These are phyloP conservation scores for Micronycteris hirsuta DNA, from an alignment of 2,113 vertebrate genomes.

Conservation along the genomic window DNA sequence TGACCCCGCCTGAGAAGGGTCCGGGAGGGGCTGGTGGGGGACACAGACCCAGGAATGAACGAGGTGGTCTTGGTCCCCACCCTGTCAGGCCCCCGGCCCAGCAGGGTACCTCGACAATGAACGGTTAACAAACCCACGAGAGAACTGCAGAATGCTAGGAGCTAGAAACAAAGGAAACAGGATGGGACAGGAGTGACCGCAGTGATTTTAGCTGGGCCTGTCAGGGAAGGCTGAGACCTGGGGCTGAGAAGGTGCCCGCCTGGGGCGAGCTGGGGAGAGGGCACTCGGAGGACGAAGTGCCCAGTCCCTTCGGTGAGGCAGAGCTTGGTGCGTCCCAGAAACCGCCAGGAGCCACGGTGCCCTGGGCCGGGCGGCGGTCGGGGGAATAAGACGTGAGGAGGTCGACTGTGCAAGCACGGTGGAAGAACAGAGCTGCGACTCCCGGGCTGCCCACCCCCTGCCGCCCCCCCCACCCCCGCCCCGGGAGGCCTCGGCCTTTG, in stretches of 20 bases:
- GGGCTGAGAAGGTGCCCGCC: not conserved
- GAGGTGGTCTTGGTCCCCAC: not conserved
- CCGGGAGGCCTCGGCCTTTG: not conserved
- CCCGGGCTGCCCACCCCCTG: rapidly evolving
- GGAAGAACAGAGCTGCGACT: not conserved
- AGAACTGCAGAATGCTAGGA: not conserved
- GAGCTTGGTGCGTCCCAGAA: not conserved
- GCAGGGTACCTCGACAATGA: not conserved
- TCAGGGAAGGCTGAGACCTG: not conserved
- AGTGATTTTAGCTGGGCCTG: not conserved
- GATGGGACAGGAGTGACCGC: rapidly evolving
- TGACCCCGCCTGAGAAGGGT: not conserved
- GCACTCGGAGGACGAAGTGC: rapidly evolving
- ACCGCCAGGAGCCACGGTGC: not conserved
- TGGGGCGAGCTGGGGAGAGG: not conserved
- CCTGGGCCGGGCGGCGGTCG: not conserved
- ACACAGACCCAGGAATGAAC: too few relatives aligned
- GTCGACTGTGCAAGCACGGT: rapidly evolving
- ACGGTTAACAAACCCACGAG: too few relatives aligned
- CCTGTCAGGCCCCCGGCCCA: not conserved
- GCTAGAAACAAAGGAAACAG: too few relatives aligned
- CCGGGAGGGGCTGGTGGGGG: not conserved
- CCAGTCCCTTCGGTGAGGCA: not conserved
- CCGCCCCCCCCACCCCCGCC: too few relatives aligned
- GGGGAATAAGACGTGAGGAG: not conserved